phyloP scores from a whole-genome alignment of 1,140 invertebrate species.

The Nebria ingens region DNA sequence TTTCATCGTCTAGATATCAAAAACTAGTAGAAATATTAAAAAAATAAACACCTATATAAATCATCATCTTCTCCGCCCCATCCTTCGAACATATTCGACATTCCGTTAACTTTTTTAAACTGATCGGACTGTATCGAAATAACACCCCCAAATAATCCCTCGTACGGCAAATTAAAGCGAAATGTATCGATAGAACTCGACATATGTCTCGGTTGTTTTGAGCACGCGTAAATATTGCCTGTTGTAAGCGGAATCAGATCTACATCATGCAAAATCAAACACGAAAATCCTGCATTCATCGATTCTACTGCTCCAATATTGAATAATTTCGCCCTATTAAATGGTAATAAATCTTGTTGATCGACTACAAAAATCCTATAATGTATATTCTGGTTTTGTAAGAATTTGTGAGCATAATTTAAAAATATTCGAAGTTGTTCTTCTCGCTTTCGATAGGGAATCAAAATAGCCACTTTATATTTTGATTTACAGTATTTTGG shows the following conservation, averaged over 20 bases:
- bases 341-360: constrained; percentile 65
- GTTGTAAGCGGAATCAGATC: constrained; percentile 85
- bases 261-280: constrained; percentile 91
- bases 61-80: constrained; percentile 90
- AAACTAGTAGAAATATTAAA: constrained; percentile 32
- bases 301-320: constrained; percentile 84
- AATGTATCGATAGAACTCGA: constrained; percentile 85
- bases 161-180: constrained; percentile 65
- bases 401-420: constrained; percentile 80
- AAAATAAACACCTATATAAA: constrained; percentile 48
- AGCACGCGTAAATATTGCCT: constrained; percentile 86
- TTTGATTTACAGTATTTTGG: constrained; percentile 62
- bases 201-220: constrained; percentile 79
- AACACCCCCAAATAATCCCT: constrained; percentile 64
- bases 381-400: constrained; percentile 73
- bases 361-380: constrained; percentile 83
- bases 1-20: constrained; percentile 16
- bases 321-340: constrained; percentile 89
- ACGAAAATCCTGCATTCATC: constrained; percentile 61
- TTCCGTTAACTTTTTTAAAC: constrained; percentile 77
- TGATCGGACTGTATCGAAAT: constrained; percentile 58
- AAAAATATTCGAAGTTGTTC: constrained; percentile 71
- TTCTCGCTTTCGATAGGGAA: constrained; percentile 79
- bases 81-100: constrained; percentile 82
- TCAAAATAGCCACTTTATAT: constrained; percentile 73